Evolutionary conservation across 2,888 invertebrate species (phyloP).

Genomic region (Agonopterix heracliana): DNA sequence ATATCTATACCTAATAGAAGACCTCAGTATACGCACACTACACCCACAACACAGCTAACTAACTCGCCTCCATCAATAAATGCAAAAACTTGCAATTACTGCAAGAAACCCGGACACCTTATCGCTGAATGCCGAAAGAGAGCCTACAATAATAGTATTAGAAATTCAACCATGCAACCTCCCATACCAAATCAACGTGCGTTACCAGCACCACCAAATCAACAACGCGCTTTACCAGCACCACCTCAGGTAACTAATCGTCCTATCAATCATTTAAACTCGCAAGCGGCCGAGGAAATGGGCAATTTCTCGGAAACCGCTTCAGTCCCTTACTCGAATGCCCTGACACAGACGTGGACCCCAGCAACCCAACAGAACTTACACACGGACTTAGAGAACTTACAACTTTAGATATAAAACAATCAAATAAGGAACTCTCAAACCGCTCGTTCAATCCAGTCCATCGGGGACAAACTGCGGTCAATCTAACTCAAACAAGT

Average conservation of each 20-base stretch:
- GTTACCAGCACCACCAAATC: not conserved
- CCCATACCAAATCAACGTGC: not conserved
- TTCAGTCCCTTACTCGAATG: not conserved
- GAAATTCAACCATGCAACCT: not conserved
- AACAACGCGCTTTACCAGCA: not conserved
- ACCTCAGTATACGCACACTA: not conserved
- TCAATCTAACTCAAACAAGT: not conserved
- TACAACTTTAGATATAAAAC: not conserved
- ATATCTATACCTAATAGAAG: not conserved
- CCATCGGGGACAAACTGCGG: not conserved
- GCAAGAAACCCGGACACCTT: not conserved
- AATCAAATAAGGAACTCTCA: not conserved
- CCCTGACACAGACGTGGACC: conserved; percentile 1
- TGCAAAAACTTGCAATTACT: not conserved
- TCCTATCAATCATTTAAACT: conserved; percentile 10
- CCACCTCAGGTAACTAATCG: not conserved
- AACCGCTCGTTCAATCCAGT: not conserved
- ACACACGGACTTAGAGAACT: not conserved
- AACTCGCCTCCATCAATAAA: not conserved
- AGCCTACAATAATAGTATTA: not conserved
- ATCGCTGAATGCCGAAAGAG: not conserved
- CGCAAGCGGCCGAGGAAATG: conserved; percentile 5
- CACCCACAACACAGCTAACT: not conserved
- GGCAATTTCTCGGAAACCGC: conserved; percentile 10
- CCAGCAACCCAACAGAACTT: not conserved